Evolutionary conservation across 1,140 invertebrate genomes (phyloP).

Genomic region (Drosophila leontia): DNA sequence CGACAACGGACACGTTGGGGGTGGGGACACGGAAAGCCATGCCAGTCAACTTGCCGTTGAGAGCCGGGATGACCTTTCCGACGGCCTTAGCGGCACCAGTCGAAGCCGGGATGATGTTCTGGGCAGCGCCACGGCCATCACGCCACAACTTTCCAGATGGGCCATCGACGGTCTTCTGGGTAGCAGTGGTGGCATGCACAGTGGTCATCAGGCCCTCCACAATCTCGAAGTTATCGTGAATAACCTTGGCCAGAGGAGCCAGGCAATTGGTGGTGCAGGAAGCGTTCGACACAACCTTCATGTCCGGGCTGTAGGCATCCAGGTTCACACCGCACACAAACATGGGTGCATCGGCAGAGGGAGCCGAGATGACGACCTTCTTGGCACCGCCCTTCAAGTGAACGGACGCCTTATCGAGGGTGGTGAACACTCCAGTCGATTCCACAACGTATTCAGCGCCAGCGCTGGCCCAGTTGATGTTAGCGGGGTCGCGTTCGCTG

Average conservation of each 20-base stretch:
- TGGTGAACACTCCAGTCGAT: slow-evolving; percentile 99
- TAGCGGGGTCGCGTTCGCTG: slow-evolving; percentile 94
- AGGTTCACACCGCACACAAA: slow-evolving; percentile 98
- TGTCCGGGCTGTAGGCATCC: slow-evolving; percentile 93
- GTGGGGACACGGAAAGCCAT: slow-evolving; percentile 99
- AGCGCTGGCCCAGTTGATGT: slow-evolving; percentile 95
- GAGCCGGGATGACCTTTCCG: slow-evolving; percentile 97
- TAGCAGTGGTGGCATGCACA: slow-evolving; percentile 98
- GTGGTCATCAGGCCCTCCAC: slow-evolving; percentile 99
- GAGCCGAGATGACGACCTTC: slow-evolving; percentile 99
- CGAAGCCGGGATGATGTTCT: slow-evolving; percentile 99
- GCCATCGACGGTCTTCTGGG: slow-evolving; percentile 99
- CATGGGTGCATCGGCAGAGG: slow-evolving; percentile 99
- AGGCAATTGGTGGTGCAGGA: slow-evolving; percentile 99
- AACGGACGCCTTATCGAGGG: slow-evolving; percentile 95
- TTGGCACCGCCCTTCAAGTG: slow-evolving; percentile 97
- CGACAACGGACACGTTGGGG: slow-evolving; percentile 98
- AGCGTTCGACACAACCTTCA: slow-evolving; percentile 97
- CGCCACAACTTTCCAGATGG: slow-evolving; percentile 98
- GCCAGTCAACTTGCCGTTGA: slow-evolving; percentile 97
- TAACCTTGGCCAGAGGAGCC: slow-evolving; percentile 98
- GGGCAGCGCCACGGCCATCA: slow-evolving; percentile 97
- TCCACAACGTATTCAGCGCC: slow-evolving; percentile 98
- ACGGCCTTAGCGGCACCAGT: slow-evolving; percentile 99
- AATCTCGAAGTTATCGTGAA: slow-evolving; percentile 98